phyloP scores from a whole-genome alignment of 2,888 invertebrate species.

The Hipparchia semele region DNA sequence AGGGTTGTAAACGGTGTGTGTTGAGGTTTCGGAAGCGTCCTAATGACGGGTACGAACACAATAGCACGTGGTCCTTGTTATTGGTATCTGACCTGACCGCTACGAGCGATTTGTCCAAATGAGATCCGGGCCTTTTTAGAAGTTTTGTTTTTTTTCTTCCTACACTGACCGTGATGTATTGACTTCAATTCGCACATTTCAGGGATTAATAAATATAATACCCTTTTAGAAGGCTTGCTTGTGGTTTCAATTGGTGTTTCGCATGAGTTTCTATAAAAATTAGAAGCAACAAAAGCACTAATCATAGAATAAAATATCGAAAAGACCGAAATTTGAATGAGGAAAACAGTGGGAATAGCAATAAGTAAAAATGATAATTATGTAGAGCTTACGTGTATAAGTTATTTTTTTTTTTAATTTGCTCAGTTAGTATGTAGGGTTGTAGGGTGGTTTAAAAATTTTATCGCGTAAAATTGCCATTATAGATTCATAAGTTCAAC shows the following conservation, averaged over 20 bases:
- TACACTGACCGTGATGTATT: constrained; percentile 40
- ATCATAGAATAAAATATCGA: too few species aligned
- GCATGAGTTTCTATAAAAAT: too few species aligned
- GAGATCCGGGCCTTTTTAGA: constrained; percentile 75
- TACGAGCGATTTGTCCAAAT: constrained; percentile 82
- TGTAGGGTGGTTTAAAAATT: too few species aligned
- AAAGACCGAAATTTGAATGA: too few species aligned
- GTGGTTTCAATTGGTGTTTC: constrained; percentile 3
- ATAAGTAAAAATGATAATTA: too few species aligned
- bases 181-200: constrained; percentile 33
- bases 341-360: too few species aligned
- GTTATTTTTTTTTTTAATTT: too few species aligned
- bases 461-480: too few species aligned
- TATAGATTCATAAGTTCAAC: too few species aligned
- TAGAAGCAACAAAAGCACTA: too few species aligned
- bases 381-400: too few species aligned
- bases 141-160: constrained; percentile 68
- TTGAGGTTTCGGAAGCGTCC: constrained; percentile 70
- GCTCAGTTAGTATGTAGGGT: too few species aligned
- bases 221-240: constrained; percentile 9
- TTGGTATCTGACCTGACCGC: constrained; percentile 82
- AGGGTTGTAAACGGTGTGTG: constrained; percentile 49
- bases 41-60: constrained; percentile 79
- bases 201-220: constrained; percentile 28
- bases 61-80: constrained; percentile 80